Base-by-base conservation (phyloP, 2,888 invertebrate genomes). In the Drosophila robusta region DNA sequence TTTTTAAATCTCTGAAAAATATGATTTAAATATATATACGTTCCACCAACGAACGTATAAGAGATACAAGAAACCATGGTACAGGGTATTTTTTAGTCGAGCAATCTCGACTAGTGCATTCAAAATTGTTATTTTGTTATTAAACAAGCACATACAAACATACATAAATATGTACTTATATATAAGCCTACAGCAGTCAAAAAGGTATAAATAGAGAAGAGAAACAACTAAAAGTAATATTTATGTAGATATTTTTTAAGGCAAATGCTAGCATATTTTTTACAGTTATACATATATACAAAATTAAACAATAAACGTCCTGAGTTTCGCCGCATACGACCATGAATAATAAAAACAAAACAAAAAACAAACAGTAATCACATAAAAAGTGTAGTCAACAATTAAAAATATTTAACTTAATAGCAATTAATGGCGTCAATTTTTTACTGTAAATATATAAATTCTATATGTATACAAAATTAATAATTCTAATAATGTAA, bases 351-450 rank as follows among this genome's bases (percentile, higher is more conserved):
- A 52, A 61, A 32, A 12, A 47, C n/a, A 44, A 32, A 32, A 11
- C 6, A 56, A 49, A 29, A 26, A 45, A 50, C 12, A 34, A 52
- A 18, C 14, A 51, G 22, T 54, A 57, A 47, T 36, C n/a, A 67
- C 58, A 62, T 18, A n/a, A 34, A 49, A 55, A 52, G 54, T 46
- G 41, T 58, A 68, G 51, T 38, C n/a, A 61, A 61, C 42, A 57
- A 32, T 72, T 75, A 14, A 44, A 51, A 50, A 49, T 72, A 77
- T 52, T 65, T 41, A 71, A 76, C 64, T 60, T 68, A 46, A 84
- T 67, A 71, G 89, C 89, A 86, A 90, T 89, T 85, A 85, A 78
- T 74, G 71, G 66, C 65, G 85, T 86, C 85, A 86, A 89, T 90
- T 85, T 88, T 73, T 63, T 71, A 77, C 70, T 87, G 84, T 83